Percentiles rank a stretch among this genome's conserved stretches.
Evolutionary conservation across 2,888 invertebrate species (phyloP).

Genomic region (Deladenus siricidicola): DNA sequence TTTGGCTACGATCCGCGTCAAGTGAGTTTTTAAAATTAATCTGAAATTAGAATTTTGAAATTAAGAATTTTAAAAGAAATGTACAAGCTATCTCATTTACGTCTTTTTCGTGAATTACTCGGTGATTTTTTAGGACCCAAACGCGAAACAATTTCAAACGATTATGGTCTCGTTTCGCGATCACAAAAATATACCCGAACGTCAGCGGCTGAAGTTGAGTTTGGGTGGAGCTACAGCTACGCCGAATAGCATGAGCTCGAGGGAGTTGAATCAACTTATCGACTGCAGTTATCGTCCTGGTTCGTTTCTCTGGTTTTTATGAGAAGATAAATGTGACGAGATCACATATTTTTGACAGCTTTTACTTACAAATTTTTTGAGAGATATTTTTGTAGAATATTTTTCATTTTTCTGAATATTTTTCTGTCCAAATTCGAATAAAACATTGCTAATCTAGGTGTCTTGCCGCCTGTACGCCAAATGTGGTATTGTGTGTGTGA

Average conservation of each 20-base stretch:
- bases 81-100: not conserved
- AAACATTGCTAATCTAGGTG: slow-evolving; percentile 11
- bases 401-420: too few relatives aligned
- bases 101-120: not conserved
- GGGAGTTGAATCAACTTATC: slow-evolving; percentile 20
- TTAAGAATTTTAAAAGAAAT: too few relatives aligned
- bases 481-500: slow-evolving; percentile 58
- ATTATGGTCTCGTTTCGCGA: slow-evolving; percentile 48
- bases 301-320: slow-evolving; percentile 3
- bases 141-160: slow-evolving; percentile 75
- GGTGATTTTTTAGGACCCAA: slow-evolving; percentile 58
- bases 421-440: not conserved
- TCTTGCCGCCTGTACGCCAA: slow-evolving; percentile 55
- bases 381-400: too few relatives aligned
- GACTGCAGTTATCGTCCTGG: slow-evolving; percentile 32
- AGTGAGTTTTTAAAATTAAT: too few relatives aligned
- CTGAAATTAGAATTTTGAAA: too few relatives aligned
- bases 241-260: not conserved
- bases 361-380: too few relatives aligned
- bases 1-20: slow-evolving; percentile 85
- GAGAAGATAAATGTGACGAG: not conserved
- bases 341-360: not conserved
- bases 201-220: slow-evolving; percentile 41
- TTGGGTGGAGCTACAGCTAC: slow-evolving; percentile 6
- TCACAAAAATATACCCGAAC: slow-evolving; percentile 46